These are phyloP conservation scores for Tachina lurida DNA, from an alignment of 2,888 invertebrate genomes.

Conservation along the genomic window DNA sequence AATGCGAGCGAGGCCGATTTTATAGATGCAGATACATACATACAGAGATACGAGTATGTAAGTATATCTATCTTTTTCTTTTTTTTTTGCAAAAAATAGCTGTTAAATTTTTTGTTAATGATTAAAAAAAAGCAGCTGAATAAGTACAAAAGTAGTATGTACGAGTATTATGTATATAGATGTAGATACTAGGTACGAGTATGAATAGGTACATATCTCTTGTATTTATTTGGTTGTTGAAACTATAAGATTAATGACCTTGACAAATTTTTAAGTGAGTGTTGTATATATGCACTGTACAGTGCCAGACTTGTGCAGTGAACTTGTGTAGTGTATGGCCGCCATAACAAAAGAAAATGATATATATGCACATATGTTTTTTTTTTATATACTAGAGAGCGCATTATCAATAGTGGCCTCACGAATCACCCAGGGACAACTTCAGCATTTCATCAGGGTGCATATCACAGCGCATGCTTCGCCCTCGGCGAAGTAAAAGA, in stretches of 20 bases:
- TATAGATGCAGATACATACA: background rate
- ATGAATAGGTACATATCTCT: background rate
- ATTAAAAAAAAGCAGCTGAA: background rate
- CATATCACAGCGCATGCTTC: too few species aligned
- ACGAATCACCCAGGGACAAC: too few species aligned
- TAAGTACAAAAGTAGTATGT: too few species aligned
- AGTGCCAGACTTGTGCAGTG: too few species aligned
- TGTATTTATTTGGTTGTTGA: background rate
- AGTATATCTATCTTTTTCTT: background rate
- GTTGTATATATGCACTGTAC: too few species aligned
- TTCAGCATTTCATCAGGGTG: too few species aligned
- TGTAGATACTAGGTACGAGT: background rate
- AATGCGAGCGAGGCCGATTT: background rate
- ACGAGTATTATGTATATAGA: background rate
- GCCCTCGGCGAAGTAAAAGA: too few species aligned
- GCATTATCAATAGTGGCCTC: too few species aligned
- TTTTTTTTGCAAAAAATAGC: background rate
- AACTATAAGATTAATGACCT: background rate
- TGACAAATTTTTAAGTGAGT: background rate
- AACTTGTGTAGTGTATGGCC: too few species aligned
- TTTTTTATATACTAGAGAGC: too few species aligned
- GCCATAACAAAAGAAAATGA: too few species aligned
- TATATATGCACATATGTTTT: too few species aligned
- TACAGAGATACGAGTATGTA: background rate
- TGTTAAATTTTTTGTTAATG: conserved; percentile 19